Base-by-base conservation (phyloP, 1,140 invertebrate species). In the Zaprionus camerounensis region DNA sequence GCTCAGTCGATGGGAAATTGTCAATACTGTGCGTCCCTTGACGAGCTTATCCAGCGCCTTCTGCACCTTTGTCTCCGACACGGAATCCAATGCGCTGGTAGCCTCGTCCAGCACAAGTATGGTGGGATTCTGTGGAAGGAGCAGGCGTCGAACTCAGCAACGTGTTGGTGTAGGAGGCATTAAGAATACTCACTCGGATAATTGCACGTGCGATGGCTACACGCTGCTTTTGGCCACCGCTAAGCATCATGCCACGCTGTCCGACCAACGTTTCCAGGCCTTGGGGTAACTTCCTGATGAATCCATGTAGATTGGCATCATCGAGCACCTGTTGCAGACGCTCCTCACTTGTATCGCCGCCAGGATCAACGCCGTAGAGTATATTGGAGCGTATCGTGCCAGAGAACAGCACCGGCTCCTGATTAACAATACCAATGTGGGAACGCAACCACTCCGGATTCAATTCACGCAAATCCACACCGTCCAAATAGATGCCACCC, bases 1-100 rank as follows among this genome's bases (percentile, higher is more conserved):
- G 78, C 97, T 98, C 9, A 99, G 93, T 63, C 98, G 94, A 91
- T 99, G 98, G 12, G 98, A 98, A 77, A 99, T 99, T 0, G 98
- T 98, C 5, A 99, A 92, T 0, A 98, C 97, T 2, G 98, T 99
- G 55, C 98, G 95, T 22, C 96, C 97, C 93, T 96, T 95, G 57
- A 96, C 95, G 2, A 97, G 96, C 57, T 95, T 94, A 81, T 98
- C 97, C 22, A 99, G 92, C 6, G 97, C 97, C 87, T 97, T 96
- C 86, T 98, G 97, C 4, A 99, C 97, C 80, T 97, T 94, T 88
- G 95, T 95, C 93, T 99, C 98, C 9, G 97, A 98, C 84, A 98
- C 96, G 0, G 97, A 95, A 93, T 99, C 98, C 74, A 99, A 92
- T 1, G 98, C 98, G 94, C 97, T 98, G 57, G 97, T 98, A 31